Conservation (phyloP, 2,113 vertebrate genomes). For the Oreamnos americanus region DNA sequence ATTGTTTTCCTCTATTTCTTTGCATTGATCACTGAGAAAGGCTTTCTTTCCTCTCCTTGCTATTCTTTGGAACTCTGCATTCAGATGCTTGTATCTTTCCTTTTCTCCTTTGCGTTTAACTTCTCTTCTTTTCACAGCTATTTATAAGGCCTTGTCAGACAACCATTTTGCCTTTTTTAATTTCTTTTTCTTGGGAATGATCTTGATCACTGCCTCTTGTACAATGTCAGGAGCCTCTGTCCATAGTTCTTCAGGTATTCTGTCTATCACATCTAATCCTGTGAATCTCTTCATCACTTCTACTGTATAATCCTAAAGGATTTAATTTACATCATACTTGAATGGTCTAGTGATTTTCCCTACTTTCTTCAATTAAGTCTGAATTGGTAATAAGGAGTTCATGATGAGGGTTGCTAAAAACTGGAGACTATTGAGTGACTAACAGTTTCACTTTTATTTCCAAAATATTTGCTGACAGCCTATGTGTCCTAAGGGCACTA, state of each 20-base stretch:
- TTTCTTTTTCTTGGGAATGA: not conserved
- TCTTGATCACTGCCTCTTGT: not conserved
- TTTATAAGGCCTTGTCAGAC: not conserved
- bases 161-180: not conserved
- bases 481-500: no score
- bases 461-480: not conserved
- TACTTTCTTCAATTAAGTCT: not conserved
- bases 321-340: not conserved
- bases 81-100: not conserved
- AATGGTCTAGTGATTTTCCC: not conserved
- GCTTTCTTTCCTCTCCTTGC: not conserved
- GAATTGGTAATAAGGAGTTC: not conserved
- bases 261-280: not conserved
- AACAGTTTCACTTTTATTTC: not conserved
- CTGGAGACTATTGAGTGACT: not conserved
- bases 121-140: not conserved
- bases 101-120: not conserved
- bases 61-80: not conserved
- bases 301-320: not conserved
- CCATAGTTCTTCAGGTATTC: not conserved
- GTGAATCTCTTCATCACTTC: not conserved
- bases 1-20: not conserved
- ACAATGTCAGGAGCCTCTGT: not conserved
- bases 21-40: not conserved
- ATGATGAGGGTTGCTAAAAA: not conserved